Percentiles rank a stretch among this genome's conserved stretches.
phyloP scores from a whole-genome alignment of 1,140 invertebrate species.

The Oryctes rhinoceros region DNA sequence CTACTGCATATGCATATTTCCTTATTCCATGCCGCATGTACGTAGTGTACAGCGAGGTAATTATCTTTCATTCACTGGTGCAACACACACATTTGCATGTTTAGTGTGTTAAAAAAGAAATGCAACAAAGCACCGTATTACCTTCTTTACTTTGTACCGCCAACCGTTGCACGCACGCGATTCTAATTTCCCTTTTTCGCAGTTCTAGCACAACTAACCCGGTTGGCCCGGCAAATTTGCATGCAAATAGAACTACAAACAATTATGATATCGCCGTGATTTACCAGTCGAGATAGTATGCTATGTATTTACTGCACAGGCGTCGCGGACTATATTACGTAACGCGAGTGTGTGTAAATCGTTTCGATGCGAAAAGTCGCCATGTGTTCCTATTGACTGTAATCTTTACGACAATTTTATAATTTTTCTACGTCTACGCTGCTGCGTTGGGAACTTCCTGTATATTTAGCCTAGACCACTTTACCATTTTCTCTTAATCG shows the following conservation, averaged over 20 bases:
- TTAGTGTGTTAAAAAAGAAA: conserved; percentile 7
- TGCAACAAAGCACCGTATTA: background rate
- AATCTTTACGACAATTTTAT: too few species aligned
- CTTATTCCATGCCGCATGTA: too few species aligned
- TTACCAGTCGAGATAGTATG: background rate
- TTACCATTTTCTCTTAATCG: too few species aligned
- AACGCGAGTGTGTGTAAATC: background rate
- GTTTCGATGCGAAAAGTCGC: too few species aligned
- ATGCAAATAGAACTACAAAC: conserved; percentile 8
- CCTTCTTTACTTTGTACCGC: background rate
- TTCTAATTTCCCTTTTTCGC: conserved; percentile 4
- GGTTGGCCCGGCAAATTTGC: background rate
- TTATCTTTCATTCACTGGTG: too few species aligned
- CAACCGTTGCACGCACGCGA: background rate
- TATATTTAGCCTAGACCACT: too few species aligned
- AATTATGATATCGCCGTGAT: conserved; percentile 8
- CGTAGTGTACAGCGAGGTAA: too few species aligned
- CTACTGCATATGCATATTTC: too few species aligned
- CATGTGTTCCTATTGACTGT: too few species aligned
- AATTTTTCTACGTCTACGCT: too few species aligned
- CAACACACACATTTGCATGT: background rate
- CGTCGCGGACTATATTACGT: background rate
- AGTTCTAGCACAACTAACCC: background rate
- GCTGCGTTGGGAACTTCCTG: too few species aligned
- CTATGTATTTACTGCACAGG: background rate